Base-by-base conservation (phyloP, 2,888 invertebrate species). In the Morinoia aosen region DNA sequence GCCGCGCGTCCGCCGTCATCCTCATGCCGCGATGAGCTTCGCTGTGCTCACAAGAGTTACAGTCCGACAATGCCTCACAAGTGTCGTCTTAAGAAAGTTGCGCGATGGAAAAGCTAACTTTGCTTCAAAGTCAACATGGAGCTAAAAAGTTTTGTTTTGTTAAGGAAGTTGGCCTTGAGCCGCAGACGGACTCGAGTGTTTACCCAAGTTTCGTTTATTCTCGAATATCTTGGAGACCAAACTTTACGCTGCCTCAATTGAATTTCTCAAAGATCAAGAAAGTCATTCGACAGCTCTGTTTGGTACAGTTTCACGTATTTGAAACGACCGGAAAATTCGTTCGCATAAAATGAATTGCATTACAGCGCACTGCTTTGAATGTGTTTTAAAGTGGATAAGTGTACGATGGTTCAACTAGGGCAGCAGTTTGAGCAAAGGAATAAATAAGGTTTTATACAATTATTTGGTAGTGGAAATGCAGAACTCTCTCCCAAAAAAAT, bases 31-130 rank as follows among this genome's bases (percentile, higher is more conserved):
- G 61, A 61, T 61, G 61, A 61, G 61, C 61, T 61, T 7, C 76
- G 8, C 25, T 16, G 25, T 76, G 76, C 76, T 19, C 76, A 33
- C 76, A 76, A 76, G 33, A 76, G 25, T 76, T 76, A 76, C 76
- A 76, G 90, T 90, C 40, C 48, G 57, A 93, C 93, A 93, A 58
- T 57, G n/a, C 93, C 93, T 16, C 93, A 93, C 93, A 58, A 93
- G 93, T 93, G 93, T 93, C 93, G 57, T 57, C 93, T 93, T 93
- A 93, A 93, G 93, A 93, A 93, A 93, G 93, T 93, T 25, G 25
- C 14, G 93, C 58, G 57, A 93, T 57, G 93, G 93, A 57, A 93
- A 93, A 93, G 48, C 93, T 33, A 93, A 93, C 93, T 93, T 93
- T 57, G 48, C 93, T 93, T 57, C 57, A 93, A 57, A 93, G 93